Evolutionary conservation across 1,140 invertebrate genomes (phyloP).

Genomic region (Muscidifurax raptorellus): DNA sequence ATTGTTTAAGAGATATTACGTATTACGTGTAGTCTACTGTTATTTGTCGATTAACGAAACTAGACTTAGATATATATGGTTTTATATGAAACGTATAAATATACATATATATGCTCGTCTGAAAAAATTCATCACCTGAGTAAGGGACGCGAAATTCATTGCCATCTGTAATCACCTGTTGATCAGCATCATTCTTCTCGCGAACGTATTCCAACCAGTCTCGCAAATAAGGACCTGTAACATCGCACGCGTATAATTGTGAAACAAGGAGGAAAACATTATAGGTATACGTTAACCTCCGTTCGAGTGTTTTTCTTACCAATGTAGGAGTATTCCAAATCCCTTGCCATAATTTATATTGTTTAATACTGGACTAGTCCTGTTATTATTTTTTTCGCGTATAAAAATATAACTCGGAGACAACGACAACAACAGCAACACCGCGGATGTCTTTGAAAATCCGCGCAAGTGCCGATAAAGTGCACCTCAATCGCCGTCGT

Average conservation of each 20-base stretch:
- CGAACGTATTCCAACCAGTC: conserved; percentile 64
- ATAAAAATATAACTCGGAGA: no score
- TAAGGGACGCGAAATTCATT: conserved; percentile 61
- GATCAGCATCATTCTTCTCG: conserved; percentile 55
- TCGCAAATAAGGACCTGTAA: conserved; percentile 59
- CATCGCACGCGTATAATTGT: not conserved
- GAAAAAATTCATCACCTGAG: conserved; percentile 57
- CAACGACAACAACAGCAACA: no score
- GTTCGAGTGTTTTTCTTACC: conserved; percentile 51
- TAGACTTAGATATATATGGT: no score
- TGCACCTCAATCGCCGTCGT: not conserved
- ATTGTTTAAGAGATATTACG: no score
- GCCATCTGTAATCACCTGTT: conserved; percentile 50
- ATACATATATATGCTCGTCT: not conserved
- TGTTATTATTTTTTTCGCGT: no score
- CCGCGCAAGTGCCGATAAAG: not conserved
- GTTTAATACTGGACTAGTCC: not conserved
- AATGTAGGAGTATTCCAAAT: conserved; percentile 60
- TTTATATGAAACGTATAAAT: conserved; percentile 8
- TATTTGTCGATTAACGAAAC: no score
- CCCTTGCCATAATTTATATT: conserved; percentile 22
- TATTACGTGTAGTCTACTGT: no score
- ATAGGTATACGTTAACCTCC: no score
- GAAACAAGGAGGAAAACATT: not conserved
- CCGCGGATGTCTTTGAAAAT: not conserved